A percentile compares a stretch with the other conserved stretches of the same genome.
Conservation (phyloP, 2,797 vertebrate genomes). For the Chelon auratus region DNA sequence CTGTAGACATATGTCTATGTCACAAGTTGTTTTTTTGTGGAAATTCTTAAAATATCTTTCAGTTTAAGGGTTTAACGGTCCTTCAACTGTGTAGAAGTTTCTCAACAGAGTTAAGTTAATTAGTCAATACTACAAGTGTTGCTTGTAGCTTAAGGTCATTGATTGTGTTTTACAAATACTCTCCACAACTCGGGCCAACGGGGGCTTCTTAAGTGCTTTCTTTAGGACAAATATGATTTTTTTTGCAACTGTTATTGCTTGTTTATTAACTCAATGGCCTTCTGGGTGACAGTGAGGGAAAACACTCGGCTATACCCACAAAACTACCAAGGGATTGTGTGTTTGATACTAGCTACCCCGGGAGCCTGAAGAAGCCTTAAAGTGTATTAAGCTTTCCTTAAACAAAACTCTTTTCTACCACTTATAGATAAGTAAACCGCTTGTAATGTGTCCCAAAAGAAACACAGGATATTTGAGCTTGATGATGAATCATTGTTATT, state of each 20-base stretch:
- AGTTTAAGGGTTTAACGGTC: neutral
- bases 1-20: too few relatives aligned
- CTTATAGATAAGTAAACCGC: neutral
- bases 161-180: neutral
- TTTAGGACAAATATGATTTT: constrained; percentile 30
- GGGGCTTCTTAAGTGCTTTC: constrained; percentile 11
- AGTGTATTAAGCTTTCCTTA: neutral
- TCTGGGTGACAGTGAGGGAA: constrained; percentile 19
- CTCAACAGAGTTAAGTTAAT: neutral
- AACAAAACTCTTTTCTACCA: constrained; percentile 1
- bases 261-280: constrained; percentile 15
- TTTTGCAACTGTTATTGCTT: constrained; percentile 27
- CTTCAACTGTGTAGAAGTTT: neutral
- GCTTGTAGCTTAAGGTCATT: neutral
- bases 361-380: neutral
- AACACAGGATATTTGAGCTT: neutral
- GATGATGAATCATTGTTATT: neutral
- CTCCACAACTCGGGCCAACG: neutral
- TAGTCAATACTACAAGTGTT: neutral
- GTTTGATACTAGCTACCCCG: constrained; percentile 2
- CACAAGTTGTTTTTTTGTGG: neutral
- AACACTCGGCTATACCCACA: neutral
- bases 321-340: constrained; percentile 3
- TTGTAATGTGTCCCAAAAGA: neutral
- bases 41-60: neutral